Percentiles rank a stretch among this genome's conserved stretches.
Evolutionary conservation across 2,113 vertebrate genomes (phyloP).

Genomic region (Atherinomorus stipes): DNA sequence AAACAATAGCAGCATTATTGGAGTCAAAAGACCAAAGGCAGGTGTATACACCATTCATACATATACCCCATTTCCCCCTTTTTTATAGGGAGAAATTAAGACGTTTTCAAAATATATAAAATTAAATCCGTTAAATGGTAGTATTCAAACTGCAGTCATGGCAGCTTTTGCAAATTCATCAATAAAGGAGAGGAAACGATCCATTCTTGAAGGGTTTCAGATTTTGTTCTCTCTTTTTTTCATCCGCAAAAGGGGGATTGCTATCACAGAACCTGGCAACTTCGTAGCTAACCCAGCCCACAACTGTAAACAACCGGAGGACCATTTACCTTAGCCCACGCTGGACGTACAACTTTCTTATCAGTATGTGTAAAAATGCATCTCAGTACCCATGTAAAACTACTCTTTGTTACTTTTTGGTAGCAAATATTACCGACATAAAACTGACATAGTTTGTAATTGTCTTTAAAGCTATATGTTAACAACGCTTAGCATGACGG

Average conservation of each 20-base stretch:
- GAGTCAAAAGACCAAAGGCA: no score
- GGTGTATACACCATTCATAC: no score
- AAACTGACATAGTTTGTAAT: neutral
- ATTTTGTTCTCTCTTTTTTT: neutral
- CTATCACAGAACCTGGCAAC: conserved; percentile 58
- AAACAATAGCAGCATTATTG: neutral
- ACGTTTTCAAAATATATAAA: neutral
- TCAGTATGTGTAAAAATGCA: conserved; percentile 36
- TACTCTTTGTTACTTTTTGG: neutral
- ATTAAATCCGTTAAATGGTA: neutral
- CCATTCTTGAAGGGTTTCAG: neutral
- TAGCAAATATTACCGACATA: neutral
- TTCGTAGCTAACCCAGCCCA: conserved; percentile 7
- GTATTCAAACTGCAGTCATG: neutral
- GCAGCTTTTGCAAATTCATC: neutral
- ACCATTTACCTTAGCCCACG: conserved; percentile 7
- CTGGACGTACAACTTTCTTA: conserved; percentile 31
- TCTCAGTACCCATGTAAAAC: neutral
- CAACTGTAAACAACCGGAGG: conserved; percentile 55
- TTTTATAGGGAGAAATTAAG: no score
- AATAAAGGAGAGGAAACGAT: neutral
- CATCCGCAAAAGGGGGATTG: conserved; percentile 15
- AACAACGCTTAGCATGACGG: neutral
- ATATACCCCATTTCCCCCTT: neutral
- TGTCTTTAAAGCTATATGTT: conserved; percentile 12